Evolutionary conservation across 2,797 vertebrate genomes (phyloP).

Genomic region (Pteropus rufus): DNA sequence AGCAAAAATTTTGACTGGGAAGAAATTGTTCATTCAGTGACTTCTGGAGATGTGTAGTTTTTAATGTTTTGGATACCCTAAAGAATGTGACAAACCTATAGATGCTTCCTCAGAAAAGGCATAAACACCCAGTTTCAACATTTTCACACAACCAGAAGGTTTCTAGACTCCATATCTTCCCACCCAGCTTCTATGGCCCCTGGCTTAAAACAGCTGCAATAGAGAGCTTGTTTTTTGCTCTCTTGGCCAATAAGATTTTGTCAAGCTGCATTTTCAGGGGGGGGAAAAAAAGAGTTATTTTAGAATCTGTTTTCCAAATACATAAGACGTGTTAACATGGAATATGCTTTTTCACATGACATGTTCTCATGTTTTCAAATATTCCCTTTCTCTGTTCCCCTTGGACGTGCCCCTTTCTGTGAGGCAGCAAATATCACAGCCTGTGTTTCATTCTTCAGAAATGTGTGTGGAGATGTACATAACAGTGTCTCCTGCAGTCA

Average conservation of each 20-base stretch:
- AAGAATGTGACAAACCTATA: background rate
- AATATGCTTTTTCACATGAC: constrained; percentile 7
- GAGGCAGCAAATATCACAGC: background rate
- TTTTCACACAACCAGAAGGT: background rate
- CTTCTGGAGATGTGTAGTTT: background rate
- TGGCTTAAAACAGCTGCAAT: background rate
- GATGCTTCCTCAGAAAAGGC: background rate
- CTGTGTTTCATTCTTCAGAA: background rate
- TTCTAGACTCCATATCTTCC: background rate
- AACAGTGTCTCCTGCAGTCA: background rate
- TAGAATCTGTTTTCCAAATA: constrained; percentile 43
- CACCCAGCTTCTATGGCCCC: background rate
- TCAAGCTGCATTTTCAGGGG: constrained; percentile 16
- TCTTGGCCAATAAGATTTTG: constrained; percentile 9
- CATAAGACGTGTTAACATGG: background rate
- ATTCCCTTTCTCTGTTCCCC: background rate
- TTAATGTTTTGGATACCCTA: background rate
- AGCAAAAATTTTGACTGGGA: background rate
- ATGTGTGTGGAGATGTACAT: background rate
- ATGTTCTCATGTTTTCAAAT: background rate
- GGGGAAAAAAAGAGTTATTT: background rate
- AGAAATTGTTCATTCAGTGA: background rate
- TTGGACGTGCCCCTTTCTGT: background rate
- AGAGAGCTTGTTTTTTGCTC: constrained; percentile 8
- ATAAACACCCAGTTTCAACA: background rate